A percentile compares a stretch with the other conserved stretches of the same genome.
Conservation (phyloP, 53 echinoderm and acorn worm genomes). For the Echinometra lucunter region DNA sequence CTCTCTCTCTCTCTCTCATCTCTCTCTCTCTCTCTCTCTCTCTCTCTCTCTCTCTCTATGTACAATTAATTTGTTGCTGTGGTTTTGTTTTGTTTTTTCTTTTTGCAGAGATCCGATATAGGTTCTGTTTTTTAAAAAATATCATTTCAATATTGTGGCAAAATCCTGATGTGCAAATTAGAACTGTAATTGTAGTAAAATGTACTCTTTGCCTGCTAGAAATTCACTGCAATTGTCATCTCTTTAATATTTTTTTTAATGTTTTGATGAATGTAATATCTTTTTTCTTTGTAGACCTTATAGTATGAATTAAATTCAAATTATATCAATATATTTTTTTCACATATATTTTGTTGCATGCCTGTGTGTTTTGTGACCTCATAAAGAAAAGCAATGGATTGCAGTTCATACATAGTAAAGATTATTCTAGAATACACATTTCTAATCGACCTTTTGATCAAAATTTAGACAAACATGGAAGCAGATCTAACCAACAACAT, state of each 20-base stretch:
- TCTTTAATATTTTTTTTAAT: background rate
- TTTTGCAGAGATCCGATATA: too few relatives aligned
- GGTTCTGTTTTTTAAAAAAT: too few relatives aligned
- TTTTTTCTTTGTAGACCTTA: background rate
- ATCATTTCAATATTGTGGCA: too few relatives aligned
- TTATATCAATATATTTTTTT: background rate
- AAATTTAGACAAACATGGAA: background rate
- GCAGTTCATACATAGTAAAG: too few relatives aligned
- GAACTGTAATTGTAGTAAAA: background rate
- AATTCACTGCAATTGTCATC: background rate
- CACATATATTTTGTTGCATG: background rate
- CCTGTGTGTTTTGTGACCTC: background rate
- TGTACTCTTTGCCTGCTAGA: background rate
- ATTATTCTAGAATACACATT: background rate
- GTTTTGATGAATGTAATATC: background rate
- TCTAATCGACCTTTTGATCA: background rate
- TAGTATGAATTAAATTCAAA: constrained; percentile 8
- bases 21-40: too few relatives aligned
- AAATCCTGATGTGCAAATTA: background rate
- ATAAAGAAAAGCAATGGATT: too few relatives aligned
- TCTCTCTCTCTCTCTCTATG: too few relatives aligned
- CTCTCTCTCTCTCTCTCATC: too few relatives aligned
- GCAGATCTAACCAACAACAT: too few relatives aligned
- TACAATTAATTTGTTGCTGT: too few relatives aligned
- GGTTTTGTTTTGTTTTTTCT: too few relatives aligned